Evolutionary conservation across 2,888 invertebrate genomes (phyloP).

Genomic region (Sepioteuthis lessoniana): DNA sequence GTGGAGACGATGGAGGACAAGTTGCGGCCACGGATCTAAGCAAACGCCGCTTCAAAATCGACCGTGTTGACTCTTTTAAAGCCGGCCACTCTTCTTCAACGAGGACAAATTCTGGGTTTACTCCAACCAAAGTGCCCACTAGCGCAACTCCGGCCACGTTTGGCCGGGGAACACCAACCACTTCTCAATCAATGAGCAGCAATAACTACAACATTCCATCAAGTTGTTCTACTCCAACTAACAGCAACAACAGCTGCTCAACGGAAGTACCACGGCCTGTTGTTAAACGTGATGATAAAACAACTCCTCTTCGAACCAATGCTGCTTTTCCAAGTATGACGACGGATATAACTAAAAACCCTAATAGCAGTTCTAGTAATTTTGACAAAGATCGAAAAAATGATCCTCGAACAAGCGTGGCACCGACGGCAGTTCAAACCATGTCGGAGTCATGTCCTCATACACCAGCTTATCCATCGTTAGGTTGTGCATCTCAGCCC

Average conservation of each 20-base stretch:
- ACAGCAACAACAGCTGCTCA: not conserved
- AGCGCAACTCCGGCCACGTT: not conserved
- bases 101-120: not conserved
- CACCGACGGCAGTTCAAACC: not conserved
- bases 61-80: conserved; percentile 45
- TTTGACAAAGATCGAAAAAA: not conserved
- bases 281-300: not conserved
- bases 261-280: not conserved
- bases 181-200: not conserved
- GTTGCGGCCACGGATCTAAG: not conserved
- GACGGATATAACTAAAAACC: not conserved
- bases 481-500: not conserved
- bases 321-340: not conserved
- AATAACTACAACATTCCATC: not conserved
- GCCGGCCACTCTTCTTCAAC: not conserved
- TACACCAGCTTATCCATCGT: not conserved
- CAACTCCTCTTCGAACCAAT: not conserved
- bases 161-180: not conserved
- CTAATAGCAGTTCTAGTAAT: not conserved
- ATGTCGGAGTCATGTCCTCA: not conserved
- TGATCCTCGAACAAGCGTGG: not conserved
- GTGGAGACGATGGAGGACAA: not conserved
- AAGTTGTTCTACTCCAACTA: not conserved
- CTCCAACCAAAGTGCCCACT: not conserved
- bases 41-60: conserved; percentile 34